A percentile compares a stretch with the other conserved stretches of the same genome.
phyloP scores from a whole-genome alignment of 2,113 vertebrate species.

The Grantiella picta region DNA sequence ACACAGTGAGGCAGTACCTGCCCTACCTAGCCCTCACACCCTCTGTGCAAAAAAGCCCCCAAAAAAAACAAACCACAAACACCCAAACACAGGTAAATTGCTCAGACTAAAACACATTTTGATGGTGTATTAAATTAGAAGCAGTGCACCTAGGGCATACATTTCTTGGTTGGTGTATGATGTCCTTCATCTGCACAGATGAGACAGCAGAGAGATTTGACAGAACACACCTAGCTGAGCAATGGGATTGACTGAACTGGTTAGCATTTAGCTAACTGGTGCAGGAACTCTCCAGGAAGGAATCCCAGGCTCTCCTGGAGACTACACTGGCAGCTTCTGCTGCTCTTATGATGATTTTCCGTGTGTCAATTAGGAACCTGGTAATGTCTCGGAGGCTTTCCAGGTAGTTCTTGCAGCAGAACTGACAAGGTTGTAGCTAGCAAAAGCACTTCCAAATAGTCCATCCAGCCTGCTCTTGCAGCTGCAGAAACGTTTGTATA shows the following conservation, averaged over 20 bases:
- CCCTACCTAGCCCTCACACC: rapidly evolving
- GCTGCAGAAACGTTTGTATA: neutral
- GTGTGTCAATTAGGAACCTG: neutral
- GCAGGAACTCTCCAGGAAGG: neutral
- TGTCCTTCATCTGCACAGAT: neutral
- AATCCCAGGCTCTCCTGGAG: neutral
- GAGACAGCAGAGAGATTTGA: neutral
- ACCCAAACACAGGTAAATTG: neutral
- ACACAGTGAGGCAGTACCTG: neutral
- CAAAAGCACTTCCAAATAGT: neutral
- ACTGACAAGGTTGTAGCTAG: neutral
- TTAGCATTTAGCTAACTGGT: neutral
- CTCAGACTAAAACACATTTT: neutral
- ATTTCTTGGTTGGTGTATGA: neutral
- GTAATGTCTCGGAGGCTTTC: neutral
- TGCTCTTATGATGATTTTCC: neutral
- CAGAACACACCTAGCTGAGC: neutral
- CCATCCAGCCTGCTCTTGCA: neutral
- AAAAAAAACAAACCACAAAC: neutral
- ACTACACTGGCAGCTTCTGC: neutral
- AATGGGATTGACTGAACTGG: neutral
- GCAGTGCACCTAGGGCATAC: neutral
- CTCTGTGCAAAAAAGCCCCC: rapidly evolving
- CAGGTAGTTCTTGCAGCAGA: neutral
- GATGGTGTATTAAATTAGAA: neutral